phyloP scores from a whole-genome alignment of 2,888 invertebrate genomes.

The Clitarchus hookeri region DNA sequence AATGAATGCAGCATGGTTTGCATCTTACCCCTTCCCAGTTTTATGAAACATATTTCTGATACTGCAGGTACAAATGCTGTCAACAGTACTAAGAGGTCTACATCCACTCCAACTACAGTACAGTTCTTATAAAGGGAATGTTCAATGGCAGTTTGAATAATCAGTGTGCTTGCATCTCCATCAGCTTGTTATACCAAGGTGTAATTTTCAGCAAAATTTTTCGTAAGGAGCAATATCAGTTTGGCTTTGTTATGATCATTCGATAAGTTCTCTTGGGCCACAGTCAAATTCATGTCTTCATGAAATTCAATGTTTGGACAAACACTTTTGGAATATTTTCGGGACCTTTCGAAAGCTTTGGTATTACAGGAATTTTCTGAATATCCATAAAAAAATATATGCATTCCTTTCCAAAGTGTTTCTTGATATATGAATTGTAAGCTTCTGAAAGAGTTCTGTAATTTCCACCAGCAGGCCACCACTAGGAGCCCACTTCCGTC shows the following conservation, averaged over 20 bases:
- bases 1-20: background rate
- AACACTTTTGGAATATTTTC: background rate
- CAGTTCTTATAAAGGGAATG: background rate
- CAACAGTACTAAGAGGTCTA: background rate
- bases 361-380: too few relatives aligned
- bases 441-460: too few relatives aligned
- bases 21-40: background rate
- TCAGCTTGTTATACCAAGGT: background rate
- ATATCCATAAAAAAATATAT: too few relatives aligned
- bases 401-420: too few relatives aligned
- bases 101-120: background rate
- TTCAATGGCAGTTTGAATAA: background rate
- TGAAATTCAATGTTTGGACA: background rate
- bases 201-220: background rate
- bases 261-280: constrained; percentile 9
- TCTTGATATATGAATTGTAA: too few relatives aligned
- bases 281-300: constrained; percentile 2
- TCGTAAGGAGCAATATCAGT: background rate
- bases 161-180: background rate
- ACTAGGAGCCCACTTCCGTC: too few relatives aligned
- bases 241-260: background rate
- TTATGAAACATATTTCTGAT: background rate
- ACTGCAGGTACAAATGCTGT: background rate
- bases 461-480: too few relatives aligned
- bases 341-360: too few relatives aligned